Evolutionary conservation across 2,797 vertebrate species (phyloP), one percentile per base, ranked within the genome.

Genomic region (Xyrichtys novacula): DNA sequence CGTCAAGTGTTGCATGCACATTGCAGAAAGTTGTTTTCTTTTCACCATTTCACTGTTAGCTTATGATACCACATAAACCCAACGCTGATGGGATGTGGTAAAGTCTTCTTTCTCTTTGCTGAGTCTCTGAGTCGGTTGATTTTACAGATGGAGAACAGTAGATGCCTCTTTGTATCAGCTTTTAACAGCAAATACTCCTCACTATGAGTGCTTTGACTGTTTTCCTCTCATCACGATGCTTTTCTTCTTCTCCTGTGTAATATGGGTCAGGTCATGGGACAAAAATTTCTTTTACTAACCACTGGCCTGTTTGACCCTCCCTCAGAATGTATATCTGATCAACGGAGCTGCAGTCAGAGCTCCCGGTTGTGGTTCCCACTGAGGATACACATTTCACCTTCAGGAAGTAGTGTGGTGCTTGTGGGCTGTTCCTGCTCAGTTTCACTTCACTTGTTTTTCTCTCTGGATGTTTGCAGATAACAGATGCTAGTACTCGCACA

Each of bases 401-500:
- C 17, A 5, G 54, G 6, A 42, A 50, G 50, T 14, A 40, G 8
- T 22, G 15, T 55, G 52, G 31, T 2, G 23, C 32, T 60, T 23
- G 6, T 19, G 14, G 19, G 5, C n/a, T 20, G n/a, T 28, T 15
- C 9, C n/a, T 0, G 2, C 17, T 22, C 32, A n/a, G 20, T 83
- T 76, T 83, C 56, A 66, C 69, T 77, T 85, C 74, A 55, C 28
- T 0, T 28, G 25, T 7, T 29, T 7, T 29, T 8, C 5, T 6
- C 4, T 14, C 8, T 20, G 22, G 7, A 15, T 19, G 19, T 61
- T 20, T 55, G 17, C 39, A 1, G 66, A 42, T 11, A 43, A 31
- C 17, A 9, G 0, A 20, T 42, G 19, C 0, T 14, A 11, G 40
- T 54, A 71, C 1, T 17, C 2, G 6, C 40, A 1, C 0, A 3